Base-by-base conservation (phyloP, 53 echinoderm and acorn worm species). In the Holothuria scabra region DNA sequence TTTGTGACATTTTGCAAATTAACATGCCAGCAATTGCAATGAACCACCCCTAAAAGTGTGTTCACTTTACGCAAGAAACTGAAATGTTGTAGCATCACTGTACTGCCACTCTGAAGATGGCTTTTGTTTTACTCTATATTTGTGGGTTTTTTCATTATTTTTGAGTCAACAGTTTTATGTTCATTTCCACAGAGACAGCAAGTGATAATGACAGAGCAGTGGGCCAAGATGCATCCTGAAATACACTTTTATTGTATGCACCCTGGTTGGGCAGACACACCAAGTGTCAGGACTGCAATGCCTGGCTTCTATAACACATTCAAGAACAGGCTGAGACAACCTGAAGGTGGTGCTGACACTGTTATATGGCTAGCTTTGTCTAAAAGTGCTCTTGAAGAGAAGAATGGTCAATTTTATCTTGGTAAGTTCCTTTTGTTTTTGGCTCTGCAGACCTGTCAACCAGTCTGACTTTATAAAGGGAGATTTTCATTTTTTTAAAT, bases 201-300 rank as follows among this genome's bases (percentile, higher is more conserved):
- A 71, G 89, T 93, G 0, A 84, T 95, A 6, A 95, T 95, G 95
- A 95, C 93, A 30, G 93, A 93, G 49, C 89, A 89, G 84, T 95
- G 93, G 93, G 93, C 91, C 56, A 93, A 93, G 88, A 76, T 28
- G 8, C 60, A 78, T 65, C 86, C 91, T 12, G 62, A 87, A 20
- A 83, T 95, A 59, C 89, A 91, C 34, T 95, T 95, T 86, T 93
- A 87, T n/a, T 65, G 85, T 8, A 95, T 95, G 95, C 95, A 95
- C 20, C 95, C 95, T 0, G 95, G 95, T 28, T 95, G 95, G 95
- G 93, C 95, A 2, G 93, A 93, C 81, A 95, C 95, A 1, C 91
- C 95, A 5, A 91, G 89, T 22, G 91, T 95, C 5, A 88, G 67
- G 21, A 91, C 67, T 28, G 91, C 95, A 60, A 95, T 95, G 93